phyloP scores from a whole-genome alignment of 2,888 invertebrate species.

The Gandaritis pyraliata region DNA sequence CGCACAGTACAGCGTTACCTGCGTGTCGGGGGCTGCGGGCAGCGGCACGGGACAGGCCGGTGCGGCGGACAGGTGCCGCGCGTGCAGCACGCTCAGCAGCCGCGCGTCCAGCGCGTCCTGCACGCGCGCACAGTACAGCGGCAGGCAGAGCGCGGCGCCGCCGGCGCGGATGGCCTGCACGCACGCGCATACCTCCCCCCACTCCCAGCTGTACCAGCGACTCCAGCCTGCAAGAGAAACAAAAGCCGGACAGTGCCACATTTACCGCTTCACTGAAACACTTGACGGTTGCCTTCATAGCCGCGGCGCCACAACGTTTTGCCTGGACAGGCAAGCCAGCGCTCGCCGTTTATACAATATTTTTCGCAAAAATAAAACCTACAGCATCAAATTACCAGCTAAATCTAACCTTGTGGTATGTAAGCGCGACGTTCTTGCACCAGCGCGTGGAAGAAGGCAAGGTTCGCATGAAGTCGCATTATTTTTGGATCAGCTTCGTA shows the following conservation, averaged over 20 bases:
- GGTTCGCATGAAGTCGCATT: slow-evolving; percentile 85
- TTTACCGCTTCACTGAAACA: too few species aligned
- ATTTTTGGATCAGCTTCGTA: slow-evolving; percentile 70
- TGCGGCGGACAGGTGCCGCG: slow-evolving; percentile 60
- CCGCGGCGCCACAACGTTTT: too few species aligned
- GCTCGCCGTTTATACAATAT: too few species aligned
- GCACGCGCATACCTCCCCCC: slow-evolving; percentile 69
- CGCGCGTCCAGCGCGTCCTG: slow-evolving; percentile 55
- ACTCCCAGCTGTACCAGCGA: slow-evolving; percentile 76
- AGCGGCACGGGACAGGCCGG: slow-evolving; percentile 49
- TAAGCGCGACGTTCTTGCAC: slow-evolving; percentile 96
- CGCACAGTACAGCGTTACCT: too few species aligned
- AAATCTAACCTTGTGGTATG: slow-evolving; percentile 89
- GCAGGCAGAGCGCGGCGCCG: slow-evolving; percentile 44
- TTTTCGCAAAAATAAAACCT: too few species aligned
- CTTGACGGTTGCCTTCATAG: too few species aligned
- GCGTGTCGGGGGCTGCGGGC: slow-evolving; percentile 30
- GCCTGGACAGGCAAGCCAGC: too few species aligned
- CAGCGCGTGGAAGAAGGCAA: slow-evolving; percentile 95
- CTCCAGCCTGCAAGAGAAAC: slow-evolving; percentile 65
- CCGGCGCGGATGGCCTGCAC: slow-evolving; percentile 49
- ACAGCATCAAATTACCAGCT: too few species aligned
- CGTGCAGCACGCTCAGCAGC: slow-evolving; percentile 58
- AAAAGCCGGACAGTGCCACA: too few species aligned
- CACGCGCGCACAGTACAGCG: slow-evolving; percentile 70